Evolutionary conservation across 2,797 vertebrate species (phyloP).

Genomic region (Falco columbarius): DNA sequence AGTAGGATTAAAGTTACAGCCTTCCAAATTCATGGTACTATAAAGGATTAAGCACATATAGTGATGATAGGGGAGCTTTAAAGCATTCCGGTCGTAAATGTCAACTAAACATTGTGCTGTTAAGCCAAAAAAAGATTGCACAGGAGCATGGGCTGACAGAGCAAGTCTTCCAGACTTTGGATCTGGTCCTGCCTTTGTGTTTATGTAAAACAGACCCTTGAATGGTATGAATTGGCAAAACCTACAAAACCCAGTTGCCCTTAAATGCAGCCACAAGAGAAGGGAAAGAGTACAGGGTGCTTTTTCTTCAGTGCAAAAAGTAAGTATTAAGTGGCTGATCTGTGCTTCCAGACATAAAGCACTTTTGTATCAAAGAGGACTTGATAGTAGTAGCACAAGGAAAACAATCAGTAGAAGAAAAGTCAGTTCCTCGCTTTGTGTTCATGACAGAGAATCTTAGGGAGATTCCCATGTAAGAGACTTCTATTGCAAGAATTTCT

Average conservation of each 20-base stretch:
- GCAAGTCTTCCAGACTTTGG: neutral
- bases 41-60: neutral
- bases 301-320: neutral
- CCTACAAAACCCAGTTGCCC: neutral
- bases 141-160: neutral
- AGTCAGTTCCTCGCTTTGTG: neutral
- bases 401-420: neutral
- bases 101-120: neutral
- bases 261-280: neutral
- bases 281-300: neutral
- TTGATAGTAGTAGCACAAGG: neutral
- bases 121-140: neutral
- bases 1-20: neutral
- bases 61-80: neutral
- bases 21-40: neutral
- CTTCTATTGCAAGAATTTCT: neutral
- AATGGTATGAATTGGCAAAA: neutral
- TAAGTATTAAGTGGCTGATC: neutral
- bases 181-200: neutral
- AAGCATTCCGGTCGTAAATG: neutral
- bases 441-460: neutral
- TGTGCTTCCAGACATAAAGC: neutral
- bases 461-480: neutral
- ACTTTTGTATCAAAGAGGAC: neutral
- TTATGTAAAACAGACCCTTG: neutral